A percentile compares a stretch with the other conserved stretches of the same genome.
Conservation (phyloP, 2,888 invertebrate genomes). For the Himalopsyche japonica region DNA sequence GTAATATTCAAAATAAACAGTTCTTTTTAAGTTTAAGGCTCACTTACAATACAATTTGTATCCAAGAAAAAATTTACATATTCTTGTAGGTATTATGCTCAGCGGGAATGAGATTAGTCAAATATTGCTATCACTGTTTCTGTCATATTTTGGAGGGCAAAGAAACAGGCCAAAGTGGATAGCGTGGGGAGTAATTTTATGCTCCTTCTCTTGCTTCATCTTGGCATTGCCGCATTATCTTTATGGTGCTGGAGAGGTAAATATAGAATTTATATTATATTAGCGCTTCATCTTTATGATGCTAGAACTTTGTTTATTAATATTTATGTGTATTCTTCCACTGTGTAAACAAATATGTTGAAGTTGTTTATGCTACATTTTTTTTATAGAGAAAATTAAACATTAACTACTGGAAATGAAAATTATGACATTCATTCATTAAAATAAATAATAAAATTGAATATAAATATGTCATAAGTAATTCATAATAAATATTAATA, state of each 20-base stretch:
- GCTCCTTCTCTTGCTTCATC: slow-evolving; percentile 64
- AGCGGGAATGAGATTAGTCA: slow-evolving; percentile 73
- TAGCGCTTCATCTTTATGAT: too few relatives aligned
- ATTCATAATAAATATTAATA: too few relatives aligned
- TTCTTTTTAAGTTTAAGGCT: too few relatives aligned
- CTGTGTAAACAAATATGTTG: too few relatives aligned
- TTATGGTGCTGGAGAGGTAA: slow-evolving; percentile 61
- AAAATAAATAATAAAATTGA: too few relatives aligned
- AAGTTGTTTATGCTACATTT: background rate
- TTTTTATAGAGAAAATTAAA: too few relatives aligned
- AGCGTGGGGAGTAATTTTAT: slow-evolving; percentile 65
- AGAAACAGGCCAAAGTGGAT: slow-evolving; percentile 70
- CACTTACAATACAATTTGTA: too few relatives aligned
- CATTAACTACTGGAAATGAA: too few relatives aligned
- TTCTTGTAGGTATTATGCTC: slow-evolving; percentile 62
- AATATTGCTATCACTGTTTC: slow-evolving; percentile 63
- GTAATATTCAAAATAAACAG: too few relatives aligned
- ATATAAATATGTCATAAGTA: too few relatives aligned
- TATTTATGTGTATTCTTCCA: background rate
- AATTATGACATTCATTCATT: too few relatives aligned
- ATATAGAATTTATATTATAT: background rate
- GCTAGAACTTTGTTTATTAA: background rate
- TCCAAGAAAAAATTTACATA: background rate
- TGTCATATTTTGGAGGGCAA: slow-evolving; percentile 68
- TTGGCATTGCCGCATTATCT: slow-evolving; percentile 64